These are phyloP conservation scores for Calliphora vomitoria DNA, from an alignment of 2,888 invertebrate genomes.

Conservation along the genomic window DNA sequence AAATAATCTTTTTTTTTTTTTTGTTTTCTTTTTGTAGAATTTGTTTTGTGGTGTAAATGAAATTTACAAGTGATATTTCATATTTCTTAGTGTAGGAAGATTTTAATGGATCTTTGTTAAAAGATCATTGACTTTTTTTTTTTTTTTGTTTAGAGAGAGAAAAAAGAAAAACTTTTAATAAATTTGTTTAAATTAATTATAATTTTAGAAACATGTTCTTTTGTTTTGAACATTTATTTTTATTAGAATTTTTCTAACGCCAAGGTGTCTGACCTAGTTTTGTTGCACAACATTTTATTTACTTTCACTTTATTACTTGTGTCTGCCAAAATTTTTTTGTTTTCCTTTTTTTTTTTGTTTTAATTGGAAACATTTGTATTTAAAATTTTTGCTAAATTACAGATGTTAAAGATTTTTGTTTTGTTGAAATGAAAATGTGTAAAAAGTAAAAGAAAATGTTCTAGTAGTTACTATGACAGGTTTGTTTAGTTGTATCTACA, in stretches of 20 bases:
- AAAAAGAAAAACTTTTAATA: constrained; percentile 22
- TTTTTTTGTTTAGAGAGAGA: constrained; percentile 19
- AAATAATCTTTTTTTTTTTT: constrained; percentile 9
- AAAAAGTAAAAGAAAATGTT: neutral
- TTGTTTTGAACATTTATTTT: constrained; percentile 21
- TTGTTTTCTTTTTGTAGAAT: neutral
- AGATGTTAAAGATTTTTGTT: neutral
- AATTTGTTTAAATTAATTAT: neutral
- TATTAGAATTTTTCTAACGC: constrained; percentile 20
- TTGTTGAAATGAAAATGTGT: neutral
- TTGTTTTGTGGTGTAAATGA: constrained; percentile 24
- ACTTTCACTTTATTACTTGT: constrained; percentile 53
- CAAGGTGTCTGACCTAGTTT: constrained; percentile 61
- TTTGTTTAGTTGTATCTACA: neutral
- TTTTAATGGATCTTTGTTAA: constrained; percentile 20
- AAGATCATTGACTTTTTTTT: constrained; percentile 62
- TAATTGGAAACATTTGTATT: neutral
- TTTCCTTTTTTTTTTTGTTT: neutral
- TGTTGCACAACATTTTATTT: constrained; percentile 19
- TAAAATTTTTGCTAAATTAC: neutral
- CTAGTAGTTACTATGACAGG: neutral
- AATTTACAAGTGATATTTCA: constrained; percentile 65
- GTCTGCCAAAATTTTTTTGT: neutral
- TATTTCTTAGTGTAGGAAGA: constrained; percentile 22
- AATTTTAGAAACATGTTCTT: constrained; percentile 1